Conservation (phyloP, 1,140 invertebrate genomes). For the Anastatus disparis region DNA sequence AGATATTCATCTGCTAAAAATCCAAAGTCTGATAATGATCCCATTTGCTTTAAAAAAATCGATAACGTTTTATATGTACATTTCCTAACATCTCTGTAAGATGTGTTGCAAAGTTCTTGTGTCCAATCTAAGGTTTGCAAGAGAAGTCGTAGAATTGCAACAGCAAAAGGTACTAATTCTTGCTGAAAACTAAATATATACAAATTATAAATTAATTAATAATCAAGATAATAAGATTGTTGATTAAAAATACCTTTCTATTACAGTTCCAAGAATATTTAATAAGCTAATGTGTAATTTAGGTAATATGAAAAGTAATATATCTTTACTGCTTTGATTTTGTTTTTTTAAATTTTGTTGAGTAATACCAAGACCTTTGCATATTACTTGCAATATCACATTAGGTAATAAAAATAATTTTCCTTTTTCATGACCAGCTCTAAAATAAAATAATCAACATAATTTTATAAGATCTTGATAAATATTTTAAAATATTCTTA, state of each 20-base stretch:
- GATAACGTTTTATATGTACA: constrained; percentile 18
- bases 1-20: constrained; percentile 22
- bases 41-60: constrained; percentile 8
- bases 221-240: not conserved
- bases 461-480: not conserved
- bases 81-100: constrained; percentile 4
- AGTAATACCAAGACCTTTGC: constrained; percentile 28
- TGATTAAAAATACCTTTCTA: constrained; percentile 6
- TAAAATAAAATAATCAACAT: not conserved
- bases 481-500: not conserved
- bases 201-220: not conserved
- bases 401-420: constrained; percentile 25
- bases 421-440: not conserved
- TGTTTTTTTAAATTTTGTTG: constrained; percentile 14
- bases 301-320: constrained; percentile 23
- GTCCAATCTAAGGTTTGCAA: constrained; percentile 30
- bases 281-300: constrained; percentile 13
- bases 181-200: constrained; percentile 23
- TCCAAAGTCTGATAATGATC: constrained; percentile 31
- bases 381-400: constrained; percentile 20
- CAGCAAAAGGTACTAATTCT: constrained; percentile 20
- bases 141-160: constrained; percentile 14
- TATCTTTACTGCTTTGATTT: constrained; percentile 3
- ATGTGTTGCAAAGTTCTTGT: not conserved
- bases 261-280: constrained; percentile 17